Percentiles rank a stretch among this genome's conserved stretches.
phyloP scores from a whole-genome alignment of 1,140 invertebrate species.

The Achroia grisella region DNA sequence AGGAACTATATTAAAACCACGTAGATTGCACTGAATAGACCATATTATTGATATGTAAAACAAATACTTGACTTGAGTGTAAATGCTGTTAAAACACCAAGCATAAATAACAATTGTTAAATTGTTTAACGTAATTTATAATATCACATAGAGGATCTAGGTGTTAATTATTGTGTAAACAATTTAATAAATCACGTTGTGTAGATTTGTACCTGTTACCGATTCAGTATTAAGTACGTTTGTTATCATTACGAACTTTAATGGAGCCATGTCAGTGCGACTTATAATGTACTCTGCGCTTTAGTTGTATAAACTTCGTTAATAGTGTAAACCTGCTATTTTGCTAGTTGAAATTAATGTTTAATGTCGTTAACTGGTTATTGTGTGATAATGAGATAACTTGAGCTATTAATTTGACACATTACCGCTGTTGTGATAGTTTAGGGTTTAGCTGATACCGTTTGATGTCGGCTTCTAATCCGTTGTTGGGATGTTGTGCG shows the following conservation, averaged over 20 bases:
- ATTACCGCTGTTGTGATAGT: background rate
- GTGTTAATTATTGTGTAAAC: too few relatives aligned
- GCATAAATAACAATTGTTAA: too few relatives aligned
- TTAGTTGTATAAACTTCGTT: background rate
- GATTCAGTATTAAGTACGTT: background rate
- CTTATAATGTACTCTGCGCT: background rate
- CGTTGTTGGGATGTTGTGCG: too few relatives aligned
- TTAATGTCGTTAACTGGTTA: slow-evolving; percentile 7
- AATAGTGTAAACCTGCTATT: background rate
- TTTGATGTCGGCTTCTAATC: too few relatives aligned
- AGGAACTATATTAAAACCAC: too few relatives aligned
- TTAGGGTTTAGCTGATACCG: too few relatives aligned
- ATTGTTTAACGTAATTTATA: too few relatives aligned
- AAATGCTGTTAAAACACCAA: too few relatives aligned
- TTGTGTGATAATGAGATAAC: slow-evolving; percentile 12
- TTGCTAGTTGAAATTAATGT: slow-evolving; percentile 9
- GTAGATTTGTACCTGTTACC: background rate
- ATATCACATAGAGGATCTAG: too few relatives aligned
- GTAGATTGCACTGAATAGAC: too few relatives aligned
- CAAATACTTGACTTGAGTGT: too few relatives aligned
- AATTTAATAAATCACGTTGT: background rate
- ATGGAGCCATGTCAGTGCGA: background rate
- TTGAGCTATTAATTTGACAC: slow-evolving; percentile 11
- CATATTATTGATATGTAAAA: too few relatives aligned
- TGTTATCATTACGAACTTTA: background rate